Conservation (phyloP, 1,140 invertebrate genomes). For the Paralvinella palmiformis region DNA sequence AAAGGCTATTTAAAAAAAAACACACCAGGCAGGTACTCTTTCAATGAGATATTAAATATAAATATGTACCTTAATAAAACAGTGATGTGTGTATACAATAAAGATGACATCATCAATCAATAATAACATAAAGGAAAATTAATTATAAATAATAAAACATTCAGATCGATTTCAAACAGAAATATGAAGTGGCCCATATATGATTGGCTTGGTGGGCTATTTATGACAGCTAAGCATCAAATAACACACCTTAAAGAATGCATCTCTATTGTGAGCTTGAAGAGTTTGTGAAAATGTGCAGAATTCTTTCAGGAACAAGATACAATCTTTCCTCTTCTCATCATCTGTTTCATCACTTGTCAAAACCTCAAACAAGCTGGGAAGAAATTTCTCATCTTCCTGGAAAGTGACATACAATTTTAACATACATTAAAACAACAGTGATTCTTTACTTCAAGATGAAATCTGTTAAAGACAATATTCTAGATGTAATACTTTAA, state of each 20-base stretch:
- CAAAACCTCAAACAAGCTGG: constrained; percentile 87
- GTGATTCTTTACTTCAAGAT: no score
- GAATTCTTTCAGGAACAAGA: constrained; percentile 97
- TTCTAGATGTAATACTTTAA: no score
- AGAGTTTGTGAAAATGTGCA: constrained; percentile 98
- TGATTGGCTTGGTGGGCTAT: background rate
- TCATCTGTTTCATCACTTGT: constrained; percentile 80
- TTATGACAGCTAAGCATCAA: constrained; percentile 1
- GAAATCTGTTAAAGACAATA: no score
- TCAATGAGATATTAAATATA: no score
- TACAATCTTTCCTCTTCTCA: constrained; percentile 82
- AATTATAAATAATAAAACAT: background rate
- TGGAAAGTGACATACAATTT: constrained; percentile 49
- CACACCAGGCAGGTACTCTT: no score
- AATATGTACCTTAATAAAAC: no score
- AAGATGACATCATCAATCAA: background rate
- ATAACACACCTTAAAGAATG: constrained; percentile 88
- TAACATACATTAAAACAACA: background rate
- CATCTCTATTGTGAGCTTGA: constrained; percentile 92
- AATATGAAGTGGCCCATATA: background rate
- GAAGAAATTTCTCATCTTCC: constrained; percentile 95
- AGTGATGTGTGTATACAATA: background rate
- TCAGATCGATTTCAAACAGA: background rate
- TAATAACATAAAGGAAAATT: background rate
- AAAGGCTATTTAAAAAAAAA: no score